Percentiles rank a stretch among this genome's conserved stretches.
These are phyloP conservation scores for Fulmarus glacialis DNA, from an alignment of 2,113 vertebrate species.

Conservation along the genomic window DNA sequence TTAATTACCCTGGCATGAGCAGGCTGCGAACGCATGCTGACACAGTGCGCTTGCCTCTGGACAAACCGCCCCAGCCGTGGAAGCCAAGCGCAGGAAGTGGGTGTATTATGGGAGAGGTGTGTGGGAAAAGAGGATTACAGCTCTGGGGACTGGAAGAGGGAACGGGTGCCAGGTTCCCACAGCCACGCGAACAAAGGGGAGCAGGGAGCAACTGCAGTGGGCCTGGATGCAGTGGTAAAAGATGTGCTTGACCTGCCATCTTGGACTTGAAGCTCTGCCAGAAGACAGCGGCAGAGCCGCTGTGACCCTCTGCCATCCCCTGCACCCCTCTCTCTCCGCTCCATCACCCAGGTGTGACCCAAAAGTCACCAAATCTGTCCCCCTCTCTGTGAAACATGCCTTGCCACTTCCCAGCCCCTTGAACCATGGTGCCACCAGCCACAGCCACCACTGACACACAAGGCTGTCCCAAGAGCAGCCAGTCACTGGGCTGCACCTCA, in stretches of 20 bases:
- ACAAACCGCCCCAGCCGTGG: constrained; percentile 20
- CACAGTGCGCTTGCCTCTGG: background rate
- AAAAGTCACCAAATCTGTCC: background rate
- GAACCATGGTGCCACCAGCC: background rate
- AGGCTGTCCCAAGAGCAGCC: background rate
- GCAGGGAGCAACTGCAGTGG: background rate
- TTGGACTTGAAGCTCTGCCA: background rate
- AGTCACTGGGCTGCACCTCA: background rate
- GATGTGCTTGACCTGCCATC: background rate
- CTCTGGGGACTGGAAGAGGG: background rate
- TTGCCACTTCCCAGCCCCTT: background rate
- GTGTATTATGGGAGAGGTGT: background rate
- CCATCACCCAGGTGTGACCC: background rate
- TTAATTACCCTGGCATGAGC: constrained; percentile 41
- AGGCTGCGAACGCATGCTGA: background rate
- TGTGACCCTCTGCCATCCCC: background rate
- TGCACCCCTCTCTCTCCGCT: background rate
- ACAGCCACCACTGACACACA: background rate
- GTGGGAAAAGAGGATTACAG: constrained; percentile 17
- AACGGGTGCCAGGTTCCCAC: constrained; percentile 1
- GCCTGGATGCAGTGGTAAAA: background rate
- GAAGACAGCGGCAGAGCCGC: background rate
- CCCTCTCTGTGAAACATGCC: background rate
- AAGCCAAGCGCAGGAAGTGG: background rate
- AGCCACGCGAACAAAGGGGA: background rate